A percentile compares a stretch with the other conserved stretches of the same genome.
phyloP scores from a whole-genome alignment of 2,797 vertebrate species.

The Rallus crepitans region DNA sequence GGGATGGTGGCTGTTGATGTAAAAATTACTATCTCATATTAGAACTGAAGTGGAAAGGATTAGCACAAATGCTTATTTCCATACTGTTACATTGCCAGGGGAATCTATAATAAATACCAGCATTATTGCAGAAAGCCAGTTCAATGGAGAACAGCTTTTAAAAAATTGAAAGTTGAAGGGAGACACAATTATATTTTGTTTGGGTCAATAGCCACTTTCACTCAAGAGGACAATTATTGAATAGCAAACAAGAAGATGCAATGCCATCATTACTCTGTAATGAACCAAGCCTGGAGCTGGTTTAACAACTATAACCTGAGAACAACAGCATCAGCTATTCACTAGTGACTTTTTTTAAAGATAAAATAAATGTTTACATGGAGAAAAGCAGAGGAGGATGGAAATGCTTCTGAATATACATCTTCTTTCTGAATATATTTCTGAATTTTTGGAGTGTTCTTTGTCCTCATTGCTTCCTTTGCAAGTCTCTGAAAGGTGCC shows the following conservation, averaged over 20 bases:
- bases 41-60: conserved; percentile 24
- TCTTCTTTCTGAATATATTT: neutral
- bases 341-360: neutral
- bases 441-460: neutral
- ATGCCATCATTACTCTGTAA: conserved; percentile 13
- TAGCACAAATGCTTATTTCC: conserved; percentile 21
- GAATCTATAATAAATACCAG: neutral
- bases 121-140: neutral
- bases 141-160: neutral
- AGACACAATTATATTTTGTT: conserved; percentile 32
- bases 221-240: conserved; percentile 33
- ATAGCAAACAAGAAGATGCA: conserved; percentile 40
- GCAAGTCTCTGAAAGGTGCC: neutral
- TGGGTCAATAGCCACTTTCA: conserved; percentile 37
- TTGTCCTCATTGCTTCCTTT: neutral
- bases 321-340: neutral
- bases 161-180: conserved; percentile 9
- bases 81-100: neutral
- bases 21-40: neutral
- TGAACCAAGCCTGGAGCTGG: conserved; percentile 1
- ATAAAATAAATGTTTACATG: neutral
- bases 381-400: neutral
- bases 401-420: neutral
- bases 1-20: neutral
- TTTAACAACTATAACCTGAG: conserved; percentile 3